Evolutionary conservation across 2,888 invertebrate genomes (phyloP).

Genomic region (Julus scanicus): DNA sequence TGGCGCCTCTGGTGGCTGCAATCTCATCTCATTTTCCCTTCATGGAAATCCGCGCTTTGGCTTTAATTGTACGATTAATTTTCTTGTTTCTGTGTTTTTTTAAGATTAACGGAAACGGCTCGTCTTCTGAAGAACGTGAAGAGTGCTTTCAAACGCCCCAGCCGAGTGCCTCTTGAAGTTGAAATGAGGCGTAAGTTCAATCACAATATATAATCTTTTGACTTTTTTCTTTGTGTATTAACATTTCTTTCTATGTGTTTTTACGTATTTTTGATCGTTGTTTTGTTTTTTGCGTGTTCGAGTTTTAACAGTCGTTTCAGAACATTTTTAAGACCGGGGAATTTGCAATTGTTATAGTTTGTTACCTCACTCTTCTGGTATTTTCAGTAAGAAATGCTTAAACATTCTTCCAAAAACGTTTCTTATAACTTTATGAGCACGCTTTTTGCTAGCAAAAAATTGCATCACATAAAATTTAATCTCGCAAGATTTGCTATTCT

Average conservation of each 20-base stretch:
- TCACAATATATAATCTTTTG: not conserved
- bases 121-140: conserved; percentile 93
- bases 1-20: not conserved
- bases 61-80: not conserved
- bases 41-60: not conserved
- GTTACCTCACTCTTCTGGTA: no score
- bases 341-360: no score
- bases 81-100: conserved; percentile 62
- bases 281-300: not conserved
- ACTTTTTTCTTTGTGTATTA: not conserved
- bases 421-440: no score
- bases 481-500: no score
- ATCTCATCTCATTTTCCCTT: not conserved
- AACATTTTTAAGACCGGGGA: not conserved
- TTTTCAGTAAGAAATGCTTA: no score
- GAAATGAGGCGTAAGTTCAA: conserved; percentile 91
- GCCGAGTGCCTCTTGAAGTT: conserved; percentile 83
- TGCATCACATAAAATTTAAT: no score
- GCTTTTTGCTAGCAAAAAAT: no score
- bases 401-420: no score
- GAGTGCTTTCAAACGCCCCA: conserved; percentile 86
- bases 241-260: not conserved
- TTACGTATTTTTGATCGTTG: not conserved
- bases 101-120: conserved; percentile 97
- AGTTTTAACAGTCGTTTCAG: not conserved